phyloP scores from a whole-genome alignment of 2,888 invertebrate species.

The Nephrotoma guestfalica region DNA sequence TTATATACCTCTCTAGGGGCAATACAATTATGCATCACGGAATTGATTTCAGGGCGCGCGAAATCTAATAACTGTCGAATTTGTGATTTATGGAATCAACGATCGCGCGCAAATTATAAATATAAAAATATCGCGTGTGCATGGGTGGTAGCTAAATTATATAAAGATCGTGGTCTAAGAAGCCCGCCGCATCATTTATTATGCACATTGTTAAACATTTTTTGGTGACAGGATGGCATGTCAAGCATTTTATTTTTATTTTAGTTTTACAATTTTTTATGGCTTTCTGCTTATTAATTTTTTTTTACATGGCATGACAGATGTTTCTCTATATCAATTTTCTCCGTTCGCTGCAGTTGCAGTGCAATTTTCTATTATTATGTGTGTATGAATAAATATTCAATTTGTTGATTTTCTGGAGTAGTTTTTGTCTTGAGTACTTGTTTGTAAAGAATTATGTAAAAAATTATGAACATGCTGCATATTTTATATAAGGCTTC shows the following conservation, averaged over 20 bases:
- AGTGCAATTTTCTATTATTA: neutral
- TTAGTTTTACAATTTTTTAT: neutral
- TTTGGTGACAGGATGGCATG: neutral
- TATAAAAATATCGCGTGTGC: neutral
- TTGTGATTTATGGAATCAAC: neutral
- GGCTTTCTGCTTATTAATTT: neutral
- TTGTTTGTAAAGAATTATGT: too few species aligned
- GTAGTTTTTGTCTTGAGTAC: too few species aligned
- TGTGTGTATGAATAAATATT: too few species aligned
- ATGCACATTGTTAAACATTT: neutral
- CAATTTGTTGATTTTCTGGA: too few species aligned
- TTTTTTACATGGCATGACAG: neutral
- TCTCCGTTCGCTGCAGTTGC: neutral
- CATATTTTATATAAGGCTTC: too few species aligned
- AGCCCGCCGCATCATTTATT: neutral
- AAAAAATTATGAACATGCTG: too few species aligned
- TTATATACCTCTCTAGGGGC: neutral
- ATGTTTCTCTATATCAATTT: neutral
- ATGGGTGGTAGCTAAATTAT: neutral
- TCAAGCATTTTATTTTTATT: neutral
- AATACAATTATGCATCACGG: neutral
- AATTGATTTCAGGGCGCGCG: neutral
- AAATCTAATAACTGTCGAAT: neutral
- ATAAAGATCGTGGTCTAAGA: neutral
- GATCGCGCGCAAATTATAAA: neutral